These are phyloP conservation scores for Thysanoteuthis rhombus DNA, from an alignment of 2,888 invertebrate genomes.

Conservation along the genomic window DNA sequence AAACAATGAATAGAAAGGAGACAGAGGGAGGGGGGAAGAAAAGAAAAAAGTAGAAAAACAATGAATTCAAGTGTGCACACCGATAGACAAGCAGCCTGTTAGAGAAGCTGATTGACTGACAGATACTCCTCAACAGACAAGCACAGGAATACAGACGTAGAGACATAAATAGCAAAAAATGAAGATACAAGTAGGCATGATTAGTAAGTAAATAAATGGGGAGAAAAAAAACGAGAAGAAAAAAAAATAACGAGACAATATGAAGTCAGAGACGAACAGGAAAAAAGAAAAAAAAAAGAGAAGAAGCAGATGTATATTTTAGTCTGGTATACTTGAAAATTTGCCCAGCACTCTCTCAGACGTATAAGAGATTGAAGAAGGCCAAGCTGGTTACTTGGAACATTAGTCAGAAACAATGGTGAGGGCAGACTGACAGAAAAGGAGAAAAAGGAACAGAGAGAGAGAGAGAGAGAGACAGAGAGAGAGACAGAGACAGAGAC, in stretches of 20 bases:
- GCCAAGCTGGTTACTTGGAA: no score
- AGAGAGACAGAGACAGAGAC: no score
- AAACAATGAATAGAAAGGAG: background rate
- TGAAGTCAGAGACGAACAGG: no score
- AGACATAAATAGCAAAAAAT: background rate
- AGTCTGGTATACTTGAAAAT: no score
- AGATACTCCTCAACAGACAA: background rate
- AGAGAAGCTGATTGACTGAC: background rate
- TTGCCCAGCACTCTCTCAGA: no score
- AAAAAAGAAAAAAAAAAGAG: no score
- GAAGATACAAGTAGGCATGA: background rate
- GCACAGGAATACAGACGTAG: background rate
- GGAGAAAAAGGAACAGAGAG: no score
- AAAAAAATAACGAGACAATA: background rate
- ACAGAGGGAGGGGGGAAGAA: background rate
- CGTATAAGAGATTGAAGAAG: no score
- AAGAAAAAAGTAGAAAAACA: background rate
- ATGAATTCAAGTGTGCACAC: background rate
- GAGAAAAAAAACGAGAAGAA: background rate
- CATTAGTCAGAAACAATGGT: no score
- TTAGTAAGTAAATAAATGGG: background rate
- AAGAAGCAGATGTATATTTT: no score
- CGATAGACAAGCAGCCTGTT: background rate
- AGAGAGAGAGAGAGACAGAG: no score
- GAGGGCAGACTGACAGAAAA: no score